Evolutionary conservation across 2,888 invertebrate species (phyloP), one percentile per base, ranked within the genome.

Genomic region (Acanthosepion esculentum): DNA sequence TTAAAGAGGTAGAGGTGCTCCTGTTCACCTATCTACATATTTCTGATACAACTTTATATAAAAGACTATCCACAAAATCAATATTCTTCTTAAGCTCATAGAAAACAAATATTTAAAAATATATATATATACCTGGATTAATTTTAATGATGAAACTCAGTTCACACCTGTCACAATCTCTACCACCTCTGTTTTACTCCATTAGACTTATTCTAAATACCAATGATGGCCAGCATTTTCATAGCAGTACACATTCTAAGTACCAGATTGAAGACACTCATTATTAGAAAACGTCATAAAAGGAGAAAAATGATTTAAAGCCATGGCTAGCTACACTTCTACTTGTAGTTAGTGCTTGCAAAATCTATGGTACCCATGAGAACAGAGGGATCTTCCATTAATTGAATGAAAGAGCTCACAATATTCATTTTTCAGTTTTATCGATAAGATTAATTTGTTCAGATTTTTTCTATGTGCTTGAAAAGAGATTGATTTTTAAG

Each of bases 121-220:
- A 41, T 41, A 41, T 41, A 41, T 41, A n/a, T 29, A 29, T 15
- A 78, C 78, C 15, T n/a, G 18, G 12, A 78, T 78, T n/a, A 78
- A n/a, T 78, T 78, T 78, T 78, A 78, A 78, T 78, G n/a, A 78
- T n/a, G 78, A n/a, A 78, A 78, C n/a, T 78, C 78, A 78, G 12
- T n/a, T 29, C n/a, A n/a, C 12, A 78, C 18, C 8, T 29, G n/a
- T 78, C 78, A 10, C n/a, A n/a, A 78, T 78, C 29, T 78, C n/a
- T 78, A 8, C 29, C n/a, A 78, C n/a, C 12, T 78, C 78, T 78
- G 10, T n/a, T 64, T 8, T 64, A 78, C 4, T n/a, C n/a, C 12
- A 78, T n/a, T 78, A 15, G 8, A 78, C 15, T n/a, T n/a, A 78
- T 78, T 78, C 12, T n/a, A 78, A n/a, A 78, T 59, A 59, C 78